Evolutionary conservation across 2,888 invertebrate genomes (phyloP).

Genomic region (Dasysyrphus albostriatus): DNA sequence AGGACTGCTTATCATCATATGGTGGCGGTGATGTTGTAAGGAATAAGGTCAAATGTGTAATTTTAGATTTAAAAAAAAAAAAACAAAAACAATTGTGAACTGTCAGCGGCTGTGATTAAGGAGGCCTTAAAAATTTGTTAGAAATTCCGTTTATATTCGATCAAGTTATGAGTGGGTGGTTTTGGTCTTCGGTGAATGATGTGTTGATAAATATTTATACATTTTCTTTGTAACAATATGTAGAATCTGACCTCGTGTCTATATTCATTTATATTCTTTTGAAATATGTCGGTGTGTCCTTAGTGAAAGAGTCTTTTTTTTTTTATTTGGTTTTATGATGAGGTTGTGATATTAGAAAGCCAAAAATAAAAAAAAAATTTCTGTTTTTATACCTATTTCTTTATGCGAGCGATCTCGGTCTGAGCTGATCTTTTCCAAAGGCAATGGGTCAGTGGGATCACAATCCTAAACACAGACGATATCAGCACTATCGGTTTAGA

Average conservation of each 20-base stretch:
- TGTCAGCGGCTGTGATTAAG: slow-evolving; percentile 34
- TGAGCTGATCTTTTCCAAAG: no score
- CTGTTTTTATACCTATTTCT: background rate
- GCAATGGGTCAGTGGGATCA: no score
- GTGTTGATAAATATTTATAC: slow-evolving; percentile 15
- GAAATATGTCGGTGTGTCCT: background rate
- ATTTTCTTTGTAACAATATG: background rate
- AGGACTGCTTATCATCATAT: slow-evolving; percentile 14
- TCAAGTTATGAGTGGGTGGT: slow-evolving; percentile 25
- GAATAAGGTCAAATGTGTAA: slow-evolving; percentile 44
- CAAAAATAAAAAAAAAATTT: no score
- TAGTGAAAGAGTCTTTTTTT: background rate
- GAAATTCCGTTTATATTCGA: background rate
- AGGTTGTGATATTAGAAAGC: no score
- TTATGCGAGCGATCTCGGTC: no score
- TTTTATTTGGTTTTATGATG: background rate
- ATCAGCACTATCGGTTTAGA: no score
- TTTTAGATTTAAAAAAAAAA: slow-evolving; percentile 17
- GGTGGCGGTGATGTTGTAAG: slow-evolving; percentile 4
- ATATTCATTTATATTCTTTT: background rate
- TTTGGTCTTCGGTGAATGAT: background rate
- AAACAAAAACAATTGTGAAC: slow-evolving; percentile 4
- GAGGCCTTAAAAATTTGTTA: slow-evolving; percentile 30
- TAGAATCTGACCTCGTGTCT: slow-evolving; percentile 28
- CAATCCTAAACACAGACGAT: no score